These are phyloP conservation scores for Mustela lutreola DNA, from an alignment of 2,113 vertebrate genomes.

Conservation along the genomic window DNA sequence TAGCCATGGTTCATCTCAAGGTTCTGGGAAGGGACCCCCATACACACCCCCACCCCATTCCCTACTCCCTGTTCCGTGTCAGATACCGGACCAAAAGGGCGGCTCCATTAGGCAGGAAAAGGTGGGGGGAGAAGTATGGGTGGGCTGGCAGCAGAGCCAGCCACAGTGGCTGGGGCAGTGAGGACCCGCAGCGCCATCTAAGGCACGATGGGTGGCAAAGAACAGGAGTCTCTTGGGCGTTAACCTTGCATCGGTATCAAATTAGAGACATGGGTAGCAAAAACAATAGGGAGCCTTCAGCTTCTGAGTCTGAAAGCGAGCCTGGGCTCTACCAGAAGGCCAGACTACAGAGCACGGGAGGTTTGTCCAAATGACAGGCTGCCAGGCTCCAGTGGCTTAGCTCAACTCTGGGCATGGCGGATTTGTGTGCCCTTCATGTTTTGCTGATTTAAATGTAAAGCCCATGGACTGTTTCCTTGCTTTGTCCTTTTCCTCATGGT, in stretches of 20 bases:
- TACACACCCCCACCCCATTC: background rate
- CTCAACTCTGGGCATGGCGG: background rate
- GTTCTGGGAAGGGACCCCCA: background rate
- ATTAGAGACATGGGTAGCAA: background rate
- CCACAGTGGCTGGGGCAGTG: rapidly evolving
- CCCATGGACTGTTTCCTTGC: slow-evolving; percentile 20
- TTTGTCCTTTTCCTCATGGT: slow-evolving; percentile 42
- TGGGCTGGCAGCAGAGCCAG: background rate
- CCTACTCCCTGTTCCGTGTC: background rate
- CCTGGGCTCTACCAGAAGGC: background rate
- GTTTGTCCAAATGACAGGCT: slow-evolving; percentile 1
- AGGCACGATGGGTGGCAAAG: rapidly evolving
- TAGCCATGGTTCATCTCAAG: background rate
- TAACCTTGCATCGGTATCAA: background rate
- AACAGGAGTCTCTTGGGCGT: background rate
- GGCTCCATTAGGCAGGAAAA: background rate
- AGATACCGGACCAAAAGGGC: background rate
- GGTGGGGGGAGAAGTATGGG: background rate
- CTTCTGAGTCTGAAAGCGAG: slow-evolving; percentile 22
- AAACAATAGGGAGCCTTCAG: slow-evolving; percentile 8
- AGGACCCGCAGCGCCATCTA: background rate
- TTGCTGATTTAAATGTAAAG: slow-evolving; percentile 50
- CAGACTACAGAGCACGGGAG: background rate
- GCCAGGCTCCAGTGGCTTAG: background rate
- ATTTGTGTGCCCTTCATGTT: background rate